These are phyloP conservation scores for Tridacna crocea DNA, from an alignment of 2,888 invertebrate species.

Conservation along the genomic window DNA sequence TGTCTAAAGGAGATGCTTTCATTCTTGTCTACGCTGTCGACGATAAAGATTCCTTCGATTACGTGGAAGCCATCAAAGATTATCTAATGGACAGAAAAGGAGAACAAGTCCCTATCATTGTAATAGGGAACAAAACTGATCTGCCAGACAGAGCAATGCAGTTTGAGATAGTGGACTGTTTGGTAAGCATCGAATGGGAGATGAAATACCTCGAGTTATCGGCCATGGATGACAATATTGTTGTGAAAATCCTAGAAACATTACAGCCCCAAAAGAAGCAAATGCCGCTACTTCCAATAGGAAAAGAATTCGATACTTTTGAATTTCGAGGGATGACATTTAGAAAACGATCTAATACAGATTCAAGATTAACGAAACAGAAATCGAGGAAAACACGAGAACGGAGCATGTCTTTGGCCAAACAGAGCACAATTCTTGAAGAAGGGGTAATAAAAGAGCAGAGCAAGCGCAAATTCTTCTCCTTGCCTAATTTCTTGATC, in stretches of 20 bases:
- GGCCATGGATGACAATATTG: background rate
- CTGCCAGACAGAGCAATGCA: background rate
- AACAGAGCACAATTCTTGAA: background rate
- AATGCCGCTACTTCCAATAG: background rate
- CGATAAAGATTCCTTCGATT: conserved; percentile 27
- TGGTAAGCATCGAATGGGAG: conserved; percentile 36
- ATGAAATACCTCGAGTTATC: conserved; percentile 16
- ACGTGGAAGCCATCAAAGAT: conserved; percentile 26
- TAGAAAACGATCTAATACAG: background rate
- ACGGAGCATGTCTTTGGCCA: background rate
- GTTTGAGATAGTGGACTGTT: conserved; percentile 9
- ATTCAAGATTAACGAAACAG: background rate
- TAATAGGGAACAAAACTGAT: conserved; percentile 30
- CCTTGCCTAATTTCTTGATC: background rate
- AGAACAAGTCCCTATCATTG: conserved; percentile 1
- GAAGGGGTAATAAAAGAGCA: background rate
- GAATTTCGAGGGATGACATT: conserved; percentile 13
- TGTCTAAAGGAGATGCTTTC: conserved; percentile 28
- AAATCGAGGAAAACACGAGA: too few species aligned
- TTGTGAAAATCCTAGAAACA: background rate
- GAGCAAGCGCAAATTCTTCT: background rate
- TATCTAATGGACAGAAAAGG: background rate
- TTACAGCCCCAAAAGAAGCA: conserved; percentile 4
- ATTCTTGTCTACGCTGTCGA: conserved; percentile 31
- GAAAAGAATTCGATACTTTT: background rate